Base-by-base conservation (phyloP, 2,888 invertebrate species). In the Drosophila anomalata region DNA sequence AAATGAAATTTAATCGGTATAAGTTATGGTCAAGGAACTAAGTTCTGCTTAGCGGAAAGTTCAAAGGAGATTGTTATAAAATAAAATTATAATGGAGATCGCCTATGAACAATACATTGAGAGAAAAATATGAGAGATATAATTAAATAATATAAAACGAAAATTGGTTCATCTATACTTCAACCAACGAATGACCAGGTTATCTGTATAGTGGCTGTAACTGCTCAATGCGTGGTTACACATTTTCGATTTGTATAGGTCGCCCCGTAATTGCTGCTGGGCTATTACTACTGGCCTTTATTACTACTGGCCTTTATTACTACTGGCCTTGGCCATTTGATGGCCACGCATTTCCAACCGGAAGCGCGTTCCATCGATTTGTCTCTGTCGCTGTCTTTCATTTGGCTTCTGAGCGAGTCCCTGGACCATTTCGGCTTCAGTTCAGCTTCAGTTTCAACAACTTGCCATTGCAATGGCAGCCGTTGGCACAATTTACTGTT, bases 401-500 rank as follows among this genome's bases (percentile, higher is more conserved):
- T 46, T 51, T 39, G 6, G 41, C 29, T 17, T 2, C 58, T 6
- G 17, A 9, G 41, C 20, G 20, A 44, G 44, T 44, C 11, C 22
- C 42, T 20, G 22, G 44, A 11, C 44, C 46, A 9, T 31, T 50
- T 36, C 4, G 17, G 48, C 36, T 48, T 44, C 48, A 56, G 52
- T 48, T 44, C 48, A 56, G 52, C 66, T 33, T 61, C 55, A 56
- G 47, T 9, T 22, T 26, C 57, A 22, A 29, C 29, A 31, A 42
- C 41, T 42, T 20, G 41, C 41, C 17, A 42, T 42, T 9, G 17
- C 41, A 42, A 42, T 42, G 17, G 41, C 41, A 42, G 41, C 41
- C 41, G 41, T 62, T 62, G 70, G 70, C 62, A 63, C 63, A 70
- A 70, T 70, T 71, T 71, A 71, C 57, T 71, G 63, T 71, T 71